A percentile compares a stretch with the other conserved stretches of the same genome.
Evolutionary conservation across 2,797 vertebrate genomes (phyloP).

Genomic region (Onychomys arenicola): DNA sequence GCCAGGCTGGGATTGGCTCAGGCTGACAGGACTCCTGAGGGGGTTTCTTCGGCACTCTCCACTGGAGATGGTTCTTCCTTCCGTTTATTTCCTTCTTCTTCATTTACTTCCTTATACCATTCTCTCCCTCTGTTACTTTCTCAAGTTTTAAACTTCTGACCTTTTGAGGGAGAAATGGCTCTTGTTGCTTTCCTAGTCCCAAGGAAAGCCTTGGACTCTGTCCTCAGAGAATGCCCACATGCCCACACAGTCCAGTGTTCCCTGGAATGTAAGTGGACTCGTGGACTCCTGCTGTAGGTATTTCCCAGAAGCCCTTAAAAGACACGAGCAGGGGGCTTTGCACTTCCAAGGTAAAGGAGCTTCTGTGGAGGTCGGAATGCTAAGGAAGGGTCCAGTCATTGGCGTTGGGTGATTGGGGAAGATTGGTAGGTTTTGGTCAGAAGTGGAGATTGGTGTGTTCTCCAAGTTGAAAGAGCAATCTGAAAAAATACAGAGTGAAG

Average conservation of each 20-base stretch:
- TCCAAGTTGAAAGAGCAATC: neutral
- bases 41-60: neutral
- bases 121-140: neutral
- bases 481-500: neutral
- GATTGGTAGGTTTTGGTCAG: conserved; percentile 30
- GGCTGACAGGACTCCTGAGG: neutral
- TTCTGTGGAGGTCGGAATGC: neutral
- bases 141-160: conserved; percentile 12
- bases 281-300: neutral
- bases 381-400: neutral
- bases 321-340: neutral
- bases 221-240: conserved; percentile 7
- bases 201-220: neutral
- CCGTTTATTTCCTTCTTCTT: conserved; percentile 26
- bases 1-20: neutral
- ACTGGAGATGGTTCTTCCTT: neutral
- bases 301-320: conserved; percentile 41
- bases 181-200: neutral
- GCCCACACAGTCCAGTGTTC: neutral
- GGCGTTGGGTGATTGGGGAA: neutral
- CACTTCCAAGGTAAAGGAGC: neutral
- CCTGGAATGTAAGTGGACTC: conserved; percentile 20
- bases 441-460: neutral
- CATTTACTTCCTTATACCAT: neutral
- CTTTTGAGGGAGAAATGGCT: neutral